These are phyloP conservation scores for Ganaspis brasiliensis DNA, from an alignment of 2,888 invertebrate species.

Conservation along the genomic window DNA sequence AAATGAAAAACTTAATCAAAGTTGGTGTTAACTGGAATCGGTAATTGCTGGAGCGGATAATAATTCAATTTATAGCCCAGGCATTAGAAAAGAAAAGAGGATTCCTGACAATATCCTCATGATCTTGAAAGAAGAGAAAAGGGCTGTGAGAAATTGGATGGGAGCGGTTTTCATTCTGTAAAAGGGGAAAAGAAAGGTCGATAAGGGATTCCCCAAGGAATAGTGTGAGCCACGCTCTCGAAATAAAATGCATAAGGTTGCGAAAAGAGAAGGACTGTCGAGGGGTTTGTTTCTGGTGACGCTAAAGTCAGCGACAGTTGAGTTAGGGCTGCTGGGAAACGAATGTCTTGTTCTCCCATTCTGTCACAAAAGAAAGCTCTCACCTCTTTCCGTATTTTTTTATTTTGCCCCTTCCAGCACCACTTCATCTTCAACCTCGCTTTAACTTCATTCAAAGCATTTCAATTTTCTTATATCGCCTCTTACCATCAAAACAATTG, in stretches of 20 bases:
- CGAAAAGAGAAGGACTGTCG: conserved; percentile 26
- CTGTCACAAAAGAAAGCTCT: background rate
- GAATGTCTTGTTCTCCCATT: background rate
- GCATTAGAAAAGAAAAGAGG: too few species aligned
- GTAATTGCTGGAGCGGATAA: background rate
- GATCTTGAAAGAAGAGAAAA: background rate
- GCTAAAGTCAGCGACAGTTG: conserved; percentile 16
- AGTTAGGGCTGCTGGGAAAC: conserved; percentile 13
- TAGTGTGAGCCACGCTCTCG: background rate
- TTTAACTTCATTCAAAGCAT: background rate
- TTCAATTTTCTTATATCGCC: too few species aligned
- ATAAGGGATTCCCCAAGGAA: conserved; percentile 34
- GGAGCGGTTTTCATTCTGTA: background rate
- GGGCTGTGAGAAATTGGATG: conserved; percentile 10
- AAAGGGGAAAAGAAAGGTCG: conserved; percentile 3
- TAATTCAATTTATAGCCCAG: too few species aligned
- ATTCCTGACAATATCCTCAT: too few species aligned
- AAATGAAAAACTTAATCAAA: background rate
- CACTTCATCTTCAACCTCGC: background rate
- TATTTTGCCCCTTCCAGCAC: background rate
- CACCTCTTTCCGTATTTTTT: conserved; percentile 1
- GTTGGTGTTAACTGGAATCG: too few species aligned
- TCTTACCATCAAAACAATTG: too few species aligned
- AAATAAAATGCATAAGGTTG: conserved; percentile 43
- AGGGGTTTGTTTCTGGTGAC: conserved; percentile 15